These are phyloP conservation scores for Anolis apletophallus DNA, from an alignment of 2,797 vertebrate genomes.

Conservation along the genomic window DNA sequence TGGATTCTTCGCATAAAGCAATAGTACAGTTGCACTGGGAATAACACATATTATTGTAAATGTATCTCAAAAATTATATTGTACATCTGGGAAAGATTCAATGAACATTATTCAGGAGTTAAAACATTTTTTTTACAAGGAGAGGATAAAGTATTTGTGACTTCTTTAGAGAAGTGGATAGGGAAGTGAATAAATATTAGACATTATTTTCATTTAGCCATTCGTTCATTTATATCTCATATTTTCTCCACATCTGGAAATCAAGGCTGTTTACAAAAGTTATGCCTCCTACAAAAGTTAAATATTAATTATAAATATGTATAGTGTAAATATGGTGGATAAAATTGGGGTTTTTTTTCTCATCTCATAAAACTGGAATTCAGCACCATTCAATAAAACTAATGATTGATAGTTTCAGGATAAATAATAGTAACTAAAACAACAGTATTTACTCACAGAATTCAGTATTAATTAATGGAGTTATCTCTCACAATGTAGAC, in stretches of 20 bases:
- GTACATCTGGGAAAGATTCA: not conserved
- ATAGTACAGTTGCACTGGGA: not conserved
- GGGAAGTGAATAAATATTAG: not conserved
- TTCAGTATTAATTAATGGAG: not conserved
- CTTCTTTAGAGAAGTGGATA: not conserved
- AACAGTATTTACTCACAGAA: no score
- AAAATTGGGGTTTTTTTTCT: no score
- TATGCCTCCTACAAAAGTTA: no score
- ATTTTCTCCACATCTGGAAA: no score
- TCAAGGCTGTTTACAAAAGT: no score
- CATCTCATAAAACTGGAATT: no score
- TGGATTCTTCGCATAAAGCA: not conserved
- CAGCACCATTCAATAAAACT: no score
- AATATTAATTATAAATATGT: no score
- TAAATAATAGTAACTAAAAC: no score
- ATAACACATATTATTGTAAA: not conserved
- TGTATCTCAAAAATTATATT: not conserved
- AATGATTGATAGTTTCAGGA: no score
- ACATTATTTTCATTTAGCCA: not conserved
- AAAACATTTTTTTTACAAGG: not conserved
- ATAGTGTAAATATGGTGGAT: no score
- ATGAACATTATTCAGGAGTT: not conserved
- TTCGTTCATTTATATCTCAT: no score
- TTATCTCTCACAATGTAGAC: not conserved
- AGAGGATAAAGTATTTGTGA: not conserved